A percentile compares a stretch with the other conserved stretches of the same genome.
Evolutionary conservation across 2,113 vertebrate genomes (phyloP).

Genomic region (Rhizomys pruinosus): DNA sequence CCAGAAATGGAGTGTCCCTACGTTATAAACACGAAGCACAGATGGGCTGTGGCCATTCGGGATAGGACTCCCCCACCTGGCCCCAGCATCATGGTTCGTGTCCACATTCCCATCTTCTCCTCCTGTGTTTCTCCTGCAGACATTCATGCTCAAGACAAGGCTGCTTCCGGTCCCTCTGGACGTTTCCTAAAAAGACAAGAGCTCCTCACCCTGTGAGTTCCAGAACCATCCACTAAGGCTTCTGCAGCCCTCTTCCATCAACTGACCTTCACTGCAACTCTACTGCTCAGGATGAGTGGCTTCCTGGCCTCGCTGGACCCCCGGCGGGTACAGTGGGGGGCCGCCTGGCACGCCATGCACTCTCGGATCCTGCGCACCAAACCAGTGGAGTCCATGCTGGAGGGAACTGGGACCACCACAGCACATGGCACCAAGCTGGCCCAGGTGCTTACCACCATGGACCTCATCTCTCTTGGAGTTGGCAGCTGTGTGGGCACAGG

Average conservation of each 20-base stretch:
- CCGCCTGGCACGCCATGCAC: slow-evolving; percentile 89
- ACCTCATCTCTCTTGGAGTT: slow-evolving; percentile 97
- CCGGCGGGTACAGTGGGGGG: slow-evolving; percentile 89
- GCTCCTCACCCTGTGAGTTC: slow-evolving; percentile 62
- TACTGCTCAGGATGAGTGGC: slow-evolving; percentile 87
- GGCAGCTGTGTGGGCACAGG: slow-evolving; percentile 98
- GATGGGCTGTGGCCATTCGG: not conserved
- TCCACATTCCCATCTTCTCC: slow-evolving; percentile 33
- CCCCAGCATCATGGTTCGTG: not conserved
- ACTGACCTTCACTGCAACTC: not conserved
- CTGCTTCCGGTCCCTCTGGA: slow-evolving; percentile 57
- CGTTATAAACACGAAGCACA: not conserved
- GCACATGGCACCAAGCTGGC: slow-evolving; percentile 90
- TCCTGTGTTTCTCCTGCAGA: slow-evolving; percentile 72
- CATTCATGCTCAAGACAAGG: slow-evolving; percentile 62
- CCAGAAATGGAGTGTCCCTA: not conserved
- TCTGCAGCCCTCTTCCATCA: not conserved
- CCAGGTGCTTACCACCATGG: slow-evolving; percentile 94
- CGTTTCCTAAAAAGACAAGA: slow-evolving; percentile 65
- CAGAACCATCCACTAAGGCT: slow-evolving; percentile 51
- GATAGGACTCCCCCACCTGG: not conserved
- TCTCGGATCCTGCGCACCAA: slow-evolving; percentile 95
- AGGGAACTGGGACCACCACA: slow-evolving; percentile 77
- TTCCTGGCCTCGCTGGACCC: slow-evolving; percentile 90
- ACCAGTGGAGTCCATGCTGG: slow-evolving; percentile 94